phyloP scores from a whole-genome alignment of 2,888 invertebrate species.

The Pelosia muscerda region DNA sequence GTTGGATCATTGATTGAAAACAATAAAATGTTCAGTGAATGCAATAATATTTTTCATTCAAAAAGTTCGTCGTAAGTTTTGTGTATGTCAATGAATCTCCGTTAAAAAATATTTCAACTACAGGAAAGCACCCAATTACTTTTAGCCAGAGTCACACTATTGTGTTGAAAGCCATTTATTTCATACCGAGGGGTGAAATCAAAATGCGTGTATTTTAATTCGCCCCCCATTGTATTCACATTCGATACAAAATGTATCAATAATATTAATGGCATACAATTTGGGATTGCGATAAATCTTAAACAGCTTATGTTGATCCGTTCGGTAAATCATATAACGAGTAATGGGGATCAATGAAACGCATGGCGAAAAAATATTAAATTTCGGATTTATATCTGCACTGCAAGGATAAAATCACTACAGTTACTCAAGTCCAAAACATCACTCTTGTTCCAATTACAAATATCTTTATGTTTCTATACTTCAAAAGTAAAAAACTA shows the following conservation, averaged over 20 bases:
- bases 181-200: constrained; percentile 16
- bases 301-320: constrained; percentile 20
- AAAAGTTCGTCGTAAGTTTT: no score
- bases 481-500: no score
- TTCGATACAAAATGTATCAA: constrained; percentile 22
- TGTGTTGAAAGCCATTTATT: constrained; percentile 3
- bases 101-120: background rate
- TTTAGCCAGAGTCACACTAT: constrained; percentile 6
- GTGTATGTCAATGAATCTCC: background rate
- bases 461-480: no score
- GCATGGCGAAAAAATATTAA: background rate
- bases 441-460: background rate
- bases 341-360: constrained; percentile 13
- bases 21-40: background rate
- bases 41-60: no score
- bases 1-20: no score
- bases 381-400: background rate
- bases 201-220: constrained; percentile 13
- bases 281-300: constrained; percentile 18
- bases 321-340: constrained; percentile 13
- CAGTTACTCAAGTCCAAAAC: background rate
- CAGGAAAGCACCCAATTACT: constrained; percentile 2
- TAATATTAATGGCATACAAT: constrained; percentile 23
- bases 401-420: background rate
- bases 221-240: constrained; percentile 14